A percentile compares a stretch with the other conserved stretches of the same genome.
phyloP scores from a whole-genome alignment of 2,113 vertebrate species.

The Condylura cristata region DNA sequence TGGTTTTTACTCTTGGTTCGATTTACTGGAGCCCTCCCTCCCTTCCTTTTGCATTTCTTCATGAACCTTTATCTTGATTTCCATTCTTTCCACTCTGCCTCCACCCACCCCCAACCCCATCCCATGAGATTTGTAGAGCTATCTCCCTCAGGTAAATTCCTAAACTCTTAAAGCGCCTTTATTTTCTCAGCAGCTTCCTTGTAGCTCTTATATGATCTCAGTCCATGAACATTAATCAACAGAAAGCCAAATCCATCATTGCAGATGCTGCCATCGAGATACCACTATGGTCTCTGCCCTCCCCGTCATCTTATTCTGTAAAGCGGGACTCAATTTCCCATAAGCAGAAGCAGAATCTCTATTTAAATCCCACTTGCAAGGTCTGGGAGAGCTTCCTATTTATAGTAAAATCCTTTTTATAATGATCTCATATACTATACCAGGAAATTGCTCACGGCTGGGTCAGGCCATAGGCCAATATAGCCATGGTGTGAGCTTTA shows the following conservation, averaged over 20 bases:
- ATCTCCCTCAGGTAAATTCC: conserved; percentile 34
- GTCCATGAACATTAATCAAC: conserved; percentile 55
- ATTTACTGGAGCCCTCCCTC: not conserved
- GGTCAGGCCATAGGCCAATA: conserved; percentile 69
- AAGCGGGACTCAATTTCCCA: conserved; percentile 63
- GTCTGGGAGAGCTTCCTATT: conserved; percentile 68
- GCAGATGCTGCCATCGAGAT: not conserved
- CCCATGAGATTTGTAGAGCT: not conserved
- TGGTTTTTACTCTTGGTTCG: conserved; percentile 33
- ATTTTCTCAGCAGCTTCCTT: conserved; percentile 55
- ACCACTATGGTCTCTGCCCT: not conserved
- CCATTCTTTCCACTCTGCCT: too few relatives aligned
- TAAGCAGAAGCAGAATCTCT: conserved; percentile 55
- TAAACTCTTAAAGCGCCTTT: conserved; percentile 27
- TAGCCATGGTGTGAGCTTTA: conserved; percentile 2
- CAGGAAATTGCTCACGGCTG: conserved; percentile 66
- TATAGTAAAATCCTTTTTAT: conserved; percentile 73
- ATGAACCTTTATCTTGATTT: conserved; percentile 34
- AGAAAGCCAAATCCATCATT: conserved; percentile 44
- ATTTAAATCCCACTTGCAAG: conserved; percentile 63
- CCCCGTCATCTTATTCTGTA: conserved; percentile 23
- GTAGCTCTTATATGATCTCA: conserved; percentile 44
- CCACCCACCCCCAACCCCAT: too few relatives aligned
- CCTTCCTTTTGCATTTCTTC: not conserved
- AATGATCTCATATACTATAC: conserved; percentile 64